Conservation (phyloP, 2,113 vertebrate species). For the Rousettus leschenaultii region DNA sequence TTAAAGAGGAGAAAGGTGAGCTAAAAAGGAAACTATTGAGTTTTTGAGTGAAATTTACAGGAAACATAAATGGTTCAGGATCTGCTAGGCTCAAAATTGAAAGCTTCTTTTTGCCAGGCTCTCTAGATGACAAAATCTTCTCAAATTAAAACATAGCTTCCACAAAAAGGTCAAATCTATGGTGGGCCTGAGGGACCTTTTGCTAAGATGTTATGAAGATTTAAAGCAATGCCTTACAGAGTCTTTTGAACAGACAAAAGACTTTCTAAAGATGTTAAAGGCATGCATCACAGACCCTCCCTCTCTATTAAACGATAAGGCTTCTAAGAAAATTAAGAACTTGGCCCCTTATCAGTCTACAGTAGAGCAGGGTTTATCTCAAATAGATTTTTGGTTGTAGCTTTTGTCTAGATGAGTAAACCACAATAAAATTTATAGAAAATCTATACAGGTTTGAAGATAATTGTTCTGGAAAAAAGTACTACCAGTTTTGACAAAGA, state of each 20-base stretch:
- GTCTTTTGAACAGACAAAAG: background rate
- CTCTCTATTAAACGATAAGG: background rate
- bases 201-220: background rate
- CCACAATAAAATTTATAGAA: background rate
- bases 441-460: background rate
- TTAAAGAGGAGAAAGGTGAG: background rate
- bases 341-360: background rate
- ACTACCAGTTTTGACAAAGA: background rate
- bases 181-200: background rate
- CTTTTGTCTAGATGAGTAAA: background rate
- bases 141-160: slow-evolving; percentile 8
- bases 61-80: background rate
- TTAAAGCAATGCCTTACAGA: background rate
- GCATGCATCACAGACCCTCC: background rate
- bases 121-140: background rate
- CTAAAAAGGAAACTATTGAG: background rate
- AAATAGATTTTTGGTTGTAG: background rate
- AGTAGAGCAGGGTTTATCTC: background rate
- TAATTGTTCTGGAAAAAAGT: background rate
- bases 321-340: background rate
- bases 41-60: background rate
- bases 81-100: background rate
- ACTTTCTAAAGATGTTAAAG: background rate
- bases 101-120: background rate
- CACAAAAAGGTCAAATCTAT: background rate